Base-by-base conservation (phyloP, 2,113 vertebrate genomes). In the Paralichthys olivaceus region DNA sequence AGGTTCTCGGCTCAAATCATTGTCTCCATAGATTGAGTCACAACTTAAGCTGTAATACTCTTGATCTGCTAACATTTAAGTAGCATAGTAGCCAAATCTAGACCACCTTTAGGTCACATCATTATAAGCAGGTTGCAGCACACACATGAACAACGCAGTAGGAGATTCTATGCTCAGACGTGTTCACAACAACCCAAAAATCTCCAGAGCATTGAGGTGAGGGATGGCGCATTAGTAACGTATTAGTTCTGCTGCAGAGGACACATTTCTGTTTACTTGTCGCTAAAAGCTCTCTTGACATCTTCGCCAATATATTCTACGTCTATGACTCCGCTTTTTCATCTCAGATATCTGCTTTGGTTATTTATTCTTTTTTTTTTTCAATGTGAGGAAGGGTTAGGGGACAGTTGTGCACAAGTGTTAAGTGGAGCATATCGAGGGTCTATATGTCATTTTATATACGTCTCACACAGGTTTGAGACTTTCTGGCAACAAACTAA, bases 401-500 rank as follows among this genome's bases (percentile, higher is more conserved):
- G 32, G 8, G 32, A 32, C 32, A 32, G 34, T 37, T 3, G 8
- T 37, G 34, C n/a, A n/a, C n/a, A 45, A 17, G 62, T 5, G 14
- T 43, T 51, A 23, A 3, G 4, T 32, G 19, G 25, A 68, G 22
- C 20, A 71, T 5, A 55, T 37, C 9, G 11, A 75, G 25, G 23
- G 56, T 13, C 37, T 58, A 13, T 61, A n/a, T 11, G 2, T 20
- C 0, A 22, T 17, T 68, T 53, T 20, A 53, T 53, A 11, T 19
- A 49, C 17, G 45, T 15, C 49, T 15, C 53, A 45, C 5, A 34
- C 23, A 26, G 67, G 54, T 80, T 69, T 34, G 61, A 67, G 72
- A 51, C 34, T 67, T 59, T 82, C 13, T 79, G 57, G 23, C 37
- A 71, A 54, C 47, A 28, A 20, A 28, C 59, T 56, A 56, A 25